Evolutionary conservation across 2,888 invertebrate genomes (phyloP).

Genomic region (Apamea crenata): DNA sequence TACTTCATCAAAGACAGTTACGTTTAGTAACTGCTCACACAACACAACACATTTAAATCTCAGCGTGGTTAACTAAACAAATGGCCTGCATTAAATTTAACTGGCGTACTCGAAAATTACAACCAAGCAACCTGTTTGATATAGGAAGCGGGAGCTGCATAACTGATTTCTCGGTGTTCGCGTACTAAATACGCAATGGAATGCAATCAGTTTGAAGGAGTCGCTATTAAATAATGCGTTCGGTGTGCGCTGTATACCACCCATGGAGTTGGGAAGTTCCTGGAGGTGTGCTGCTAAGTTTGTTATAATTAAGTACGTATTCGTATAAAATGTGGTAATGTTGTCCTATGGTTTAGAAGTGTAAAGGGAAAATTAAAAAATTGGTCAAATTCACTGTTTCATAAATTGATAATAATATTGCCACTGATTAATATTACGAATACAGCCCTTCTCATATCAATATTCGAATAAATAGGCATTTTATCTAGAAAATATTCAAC

Average conservation of each 20-base stretch:
- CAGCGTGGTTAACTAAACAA: slow-evolving; percentile 52
- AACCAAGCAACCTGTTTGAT: slow-evolving; percentile 42
- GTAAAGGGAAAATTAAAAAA: not conserved
- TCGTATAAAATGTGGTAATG: slow-evolving; percentile 33
- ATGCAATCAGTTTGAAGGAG: slow-evolving; percentile 46
- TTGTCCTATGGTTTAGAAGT: slow-evolving; percentile 5
- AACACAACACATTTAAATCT: slow-evolving; percentile 57
- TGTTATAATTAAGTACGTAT: slow-evolving; percentile 43
- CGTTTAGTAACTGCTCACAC: slow-evolving; percentile 52
- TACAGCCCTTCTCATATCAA: not conserved
- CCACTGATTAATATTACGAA: not conserved
- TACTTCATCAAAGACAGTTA: slow-evolving; percentile 51
- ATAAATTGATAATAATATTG: not conserved
- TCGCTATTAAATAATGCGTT: slow-evolving; percentile 55
- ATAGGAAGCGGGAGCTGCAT: slow-evolving; percentile 35
- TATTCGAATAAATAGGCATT: not conserved
- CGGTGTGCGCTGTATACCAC: slow-evolving; percentile 60
- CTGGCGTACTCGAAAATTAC: slow-evolving; percentile 49
- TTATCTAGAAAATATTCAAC: not conserved
- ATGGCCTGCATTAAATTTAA: slow-evolving; percentile 61
- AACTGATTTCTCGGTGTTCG: slow-evolving; percentile 33
- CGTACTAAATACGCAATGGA: slow-evolving; percentile 55
- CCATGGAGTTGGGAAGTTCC: slow-evolving; percentile 58
- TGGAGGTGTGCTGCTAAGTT: slow-evolving; percentile 56
- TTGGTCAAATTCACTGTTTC: not conserved